Evolutionary conservation across 2,113 vertebrate genomes (phyloP).

Genomic region (Suricata suricatta): DNA sequence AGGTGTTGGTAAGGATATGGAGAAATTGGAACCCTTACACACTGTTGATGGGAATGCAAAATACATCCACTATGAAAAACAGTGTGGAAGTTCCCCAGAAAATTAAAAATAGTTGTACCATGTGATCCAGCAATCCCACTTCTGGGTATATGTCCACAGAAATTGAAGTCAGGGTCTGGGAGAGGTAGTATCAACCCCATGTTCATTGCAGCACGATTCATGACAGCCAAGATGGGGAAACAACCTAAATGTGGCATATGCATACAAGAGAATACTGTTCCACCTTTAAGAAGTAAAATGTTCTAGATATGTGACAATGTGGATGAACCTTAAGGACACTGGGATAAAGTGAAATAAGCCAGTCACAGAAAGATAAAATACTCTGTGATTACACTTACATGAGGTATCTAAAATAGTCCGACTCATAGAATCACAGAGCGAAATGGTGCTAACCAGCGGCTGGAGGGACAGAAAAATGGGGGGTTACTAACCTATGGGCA

Average conservation of each 20-base stretch:
- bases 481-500: rapidly evolving
- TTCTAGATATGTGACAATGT: rapidly evolving
- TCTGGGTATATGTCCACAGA: not conserved
- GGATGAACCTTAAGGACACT: not conserved
- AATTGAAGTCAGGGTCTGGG: not conserved
- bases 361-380: not conserved
- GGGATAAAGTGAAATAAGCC: not conserved
- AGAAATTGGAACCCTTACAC: not conserved
- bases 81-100: not conserved
- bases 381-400: not conserved
- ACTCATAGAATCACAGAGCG: not conserved
- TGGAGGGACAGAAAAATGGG: not conserved
- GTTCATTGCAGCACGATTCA: not conserved
- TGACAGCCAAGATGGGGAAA: not conserved
- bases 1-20: not conserved
- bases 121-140: not conserved
- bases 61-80: not conserved
- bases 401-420: not conserved
- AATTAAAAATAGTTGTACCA: not conserved
- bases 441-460: too few relatives aligned
- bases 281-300: not conserved
- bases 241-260: rapidly evolving
- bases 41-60: not conserved
- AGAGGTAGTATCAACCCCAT: rapidly evolving
- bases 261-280: rapidly evolving